Evolutionary conservation across 2,113 vertebrate genomes (phyloP), one percentile per base, ranked within the genome.

Genomic region (Leuciscus idus): DNA sequence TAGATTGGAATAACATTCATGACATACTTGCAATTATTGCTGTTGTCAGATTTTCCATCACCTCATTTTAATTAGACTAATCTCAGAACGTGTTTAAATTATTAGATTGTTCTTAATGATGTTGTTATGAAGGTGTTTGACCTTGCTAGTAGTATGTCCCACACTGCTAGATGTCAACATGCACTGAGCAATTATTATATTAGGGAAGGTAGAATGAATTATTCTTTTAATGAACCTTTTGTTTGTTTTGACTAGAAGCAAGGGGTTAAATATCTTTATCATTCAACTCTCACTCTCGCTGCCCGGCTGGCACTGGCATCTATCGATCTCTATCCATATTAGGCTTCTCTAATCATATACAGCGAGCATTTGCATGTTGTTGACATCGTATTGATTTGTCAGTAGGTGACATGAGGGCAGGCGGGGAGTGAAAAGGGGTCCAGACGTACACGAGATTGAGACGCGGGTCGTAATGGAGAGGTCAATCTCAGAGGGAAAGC

Each of bases 301-400:
- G 26, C 4, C 73, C 21, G 23, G 61, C 81, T 81, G 64, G n/a
- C 21, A 36, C 64, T 21, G 19, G 5, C 26, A 28, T 77, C 30
- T 74, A 80, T 21, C 15, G 59, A 55, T 84, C 46, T 61, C 43
- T 52, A 17, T 46, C 23, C 48, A 78, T 28, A 75, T 11, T 83
- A 36, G 30, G 21, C n/a, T 19, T 62, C 11, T 66, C 55, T 84
- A 48, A 80, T 66, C 33, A 43, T 52, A 62, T 83, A 73, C 30
- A 55, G 39, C 12, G 39, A 70, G n/a, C n/a, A 33, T 76, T 85
- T 73, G 79, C 85, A 76, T 87, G 70, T 66, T 64, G 75, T 39
- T 86, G 73, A 81, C 52, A 68, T 19, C 1, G 12, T 81, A 74
- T 87, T 77, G 79, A 72, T 82, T 87, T 62, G n/a, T 70, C 61